These are phyloP conservation scores for Anser brachyrhynchus DNA, from an alignment of 2,113 vertebrate species.

Conservation along the genomic window DNA sequence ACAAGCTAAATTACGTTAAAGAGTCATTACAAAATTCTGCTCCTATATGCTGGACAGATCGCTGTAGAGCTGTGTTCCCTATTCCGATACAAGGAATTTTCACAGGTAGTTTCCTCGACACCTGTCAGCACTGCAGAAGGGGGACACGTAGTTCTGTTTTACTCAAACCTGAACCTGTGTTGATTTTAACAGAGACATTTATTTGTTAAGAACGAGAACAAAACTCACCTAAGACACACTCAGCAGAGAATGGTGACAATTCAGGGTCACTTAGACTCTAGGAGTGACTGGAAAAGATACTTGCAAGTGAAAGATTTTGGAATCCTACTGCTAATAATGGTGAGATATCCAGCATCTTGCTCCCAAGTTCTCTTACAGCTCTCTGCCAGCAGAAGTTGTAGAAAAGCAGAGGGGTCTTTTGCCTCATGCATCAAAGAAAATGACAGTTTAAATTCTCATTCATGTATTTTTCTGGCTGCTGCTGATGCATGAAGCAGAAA, in stretches of 20 bases:
- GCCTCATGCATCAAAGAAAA: background rate
- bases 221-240: slow-evolving; percentile 1
- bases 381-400: background rate
- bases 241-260: background rate
- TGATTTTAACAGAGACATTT: background rate
- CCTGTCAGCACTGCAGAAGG: background rate
- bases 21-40: background rate
- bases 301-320: background rate
- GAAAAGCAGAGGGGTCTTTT: background rate
- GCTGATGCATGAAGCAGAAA: background rate
- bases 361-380: background rate
- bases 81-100: rapidly evolving
- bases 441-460: background rate
- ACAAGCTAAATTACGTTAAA: background rate
- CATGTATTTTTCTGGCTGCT: background rate
- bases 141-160: background rate
- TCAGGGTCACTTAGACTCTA: background rate
- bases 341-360: background rate
- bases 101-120: background rate
- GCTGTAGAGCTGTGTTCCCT: background rate
- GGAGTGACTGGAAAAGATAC: background rate
- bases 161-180: background rate
- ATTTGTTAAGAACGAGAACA: background rate
- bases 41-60: background rate
- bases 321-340: background rate